Evolutionary conservation across 2,888 invertebrate species (phyloP), one percentile per base, ranked within the genome.

Genomic region (Drosophila falleni): DNA sequence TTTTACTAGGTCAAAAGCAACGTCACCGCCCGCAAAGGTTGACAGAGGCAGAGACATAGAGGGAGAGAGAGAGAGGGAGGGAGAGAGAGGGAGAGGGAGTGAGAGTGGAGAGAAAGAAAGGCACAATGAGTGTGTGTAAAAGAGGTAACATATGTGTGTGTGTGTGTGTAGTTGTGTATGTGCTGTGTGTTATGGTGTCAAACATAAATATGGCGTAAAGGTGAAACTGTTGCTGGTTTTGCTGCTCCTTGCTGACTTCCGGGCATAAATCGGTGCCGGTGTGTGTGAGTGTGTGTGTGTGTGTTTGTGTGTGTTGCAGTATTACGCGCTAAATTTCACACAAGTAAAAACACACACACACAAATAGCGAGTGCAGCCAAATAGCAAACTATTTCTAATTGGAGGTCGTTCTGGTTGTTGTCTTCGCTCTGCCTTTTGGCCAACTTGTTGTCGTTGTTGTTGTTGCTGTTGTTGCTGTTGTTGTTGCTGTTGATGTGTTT

Each of bases 1-100:
- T 85, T 87, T 88, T 85, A 85, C 84, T 85, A 85, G 84, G 84
- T 85, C 84, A 85, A 85, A 87, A 81, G 80, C 85, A 81, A 87
- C 84, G 87, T 85, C 89, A 89, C 56, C 62, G 62, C 64, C 69
- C 63, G 61, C 75, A 68, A 77, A 67, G 60, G 65, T 66, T 60
- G 75, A 53, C 31, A 15, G 31, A 33, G 37, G 8, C 29, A 29
- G 29, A 23, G 3, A 23, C 23, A 23, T 4, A 11, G 35, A 9
- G 16, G 13, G 71, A 53, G 19, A 13, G 31, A 33, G 33, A 10
- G 39, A n/a, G 16, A 15, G 23, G 46, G 11, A 13, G 29, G 6
- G 19, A 2, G 5, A 56, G 9, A 29, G 35, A 23, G 53, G 5
- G 16, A 15, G 26, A 31, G 31, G 19, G 19, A n/a, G 13, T 15